A percentile compares a stretch with the other conserved stretches of the same genome.
These are phyloP conservation scores for Lottia scabra DNA, from an alignment of 2,888 invertebrate genomes.

Conservation along the genomic window DNA sequence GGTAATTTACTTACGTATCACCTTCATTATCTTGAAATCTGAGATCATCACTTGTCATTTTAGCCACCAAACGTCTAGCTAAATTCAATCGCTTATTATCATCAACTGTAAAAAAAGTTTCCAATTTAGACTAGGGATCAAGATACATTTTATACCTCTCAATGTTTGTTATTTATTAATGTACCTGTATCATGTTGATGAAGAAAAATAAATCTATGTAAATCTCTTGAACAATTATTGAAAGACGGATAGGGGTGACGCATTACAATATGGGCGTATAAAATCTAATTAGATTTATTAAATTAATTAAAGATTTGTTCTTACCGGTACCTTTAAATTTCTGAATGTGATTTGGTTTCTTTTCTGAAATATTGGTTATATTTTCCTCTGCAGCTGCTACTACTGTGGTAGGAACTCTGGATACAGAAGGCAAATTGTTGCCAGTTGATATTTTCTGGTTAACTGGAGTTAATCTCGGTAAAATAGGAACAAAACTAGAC, in stretches of 20 bases:
- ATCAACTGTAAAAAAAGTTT: constrained; percentile 7
- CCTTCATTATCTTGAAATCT: constrained; percentile 47
- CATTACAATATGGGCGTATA: neutral
- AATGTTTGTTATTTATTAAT: too few relatives aligned
- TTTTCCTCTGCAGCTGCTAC: neutral
- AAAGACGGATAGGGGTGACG: too few relatives aligned
- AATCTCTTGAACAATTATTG: too few relatives aligned
- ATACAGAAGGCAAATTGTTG: neutral
- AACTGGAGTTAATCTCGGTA: neutral
- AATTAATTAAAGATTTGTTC: too few relatives aligned
- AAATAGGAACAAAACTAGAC: neutral
- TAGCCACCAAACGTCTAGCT: constrained; percentile 52
- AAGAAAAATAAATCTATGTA: too few relatives aligned
- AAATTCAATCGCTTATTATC: constrained; percentile 41
- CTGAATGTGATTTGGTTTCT: too few relatives aligned
- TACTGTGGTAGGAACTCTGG: neutral
- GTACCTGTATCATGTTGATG: too few relatives aligned
- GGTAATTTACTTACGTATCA: constrained; percentile 48
- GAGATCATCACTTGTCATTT: constrained; percentile 44
- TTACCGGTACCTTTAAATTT: neutral
- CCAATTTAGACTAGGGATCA: too few relatives aligned
- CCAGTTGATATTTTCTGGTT: neutral
- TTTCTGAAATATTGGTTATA: neutral
- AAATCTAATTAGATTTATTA: neutral
- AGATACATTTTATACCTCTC: too few relatives aligned